These are phyloP conservation scores for Malthinus seriepunctatus DNA, from an alignment of 2,888 invertebrate species.

Conservation along the genomic window DNA sequence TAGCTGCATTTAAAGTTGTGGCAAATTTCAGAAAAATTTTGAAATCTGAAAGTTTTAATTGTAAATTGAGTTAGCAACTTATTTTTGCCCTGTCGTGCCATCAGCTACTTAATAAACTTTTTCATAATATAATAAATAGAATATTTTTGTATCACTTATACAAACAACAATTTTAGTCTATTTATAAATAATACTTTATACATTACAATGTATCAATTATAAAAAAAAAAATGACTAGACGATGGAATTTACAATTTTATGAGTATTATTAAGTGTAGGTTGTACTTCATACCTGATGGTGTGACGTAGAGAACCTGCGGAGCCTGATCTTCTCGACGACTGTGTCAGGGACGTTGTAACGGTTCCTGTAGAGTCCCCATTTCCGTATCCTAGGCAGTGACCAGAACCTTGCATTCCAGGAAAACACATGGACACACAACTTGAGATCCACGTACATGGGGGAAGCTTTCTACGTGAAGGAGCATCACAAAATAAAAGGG, in stretches of 20 bases:
- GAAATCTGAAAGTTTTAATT: too few relatives aligned
- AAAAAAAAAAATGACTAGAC: constrained; percentile 44
- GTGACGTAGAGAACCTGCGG: constrained; percentile 49
- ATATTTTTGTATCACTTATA: too few relatives aligned
- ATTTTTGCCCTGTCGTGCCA: too few relatives aligned
- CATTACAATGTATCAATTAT: too few relatives aligned
- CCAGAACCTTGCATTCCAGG: constrained; percentile 44
- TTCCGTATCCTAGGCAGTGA: constrained; percentile 47
- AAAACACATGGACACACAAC: constrained; percentile 51
- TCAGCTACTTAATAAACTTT: too few relatives aligned
- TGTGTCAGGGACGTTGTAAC: constrained; percentile 51
- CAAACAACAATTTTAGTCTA: too few relatives aligned
- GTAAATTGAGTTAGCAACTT: too few relatives aligned
- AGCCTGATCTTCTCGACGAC: constrained; percentile 49
- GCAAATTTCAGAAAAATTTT: too few relatives aligned
- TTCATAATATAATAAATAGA: too few relatives aligned
- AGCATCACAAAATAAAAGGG: constrained; percentile 26
- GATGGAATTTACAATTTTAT: constrained; percentile 51
- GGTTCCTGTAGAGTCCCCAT: constrained; percentile 43
- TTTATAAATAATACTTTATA: too few relatives aligned
- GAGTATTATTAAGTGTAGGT: constrained; percentile 44
- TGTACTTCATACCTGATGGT: constrained; percentile 47
- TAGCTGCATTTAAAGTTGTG: too few relatives aligned
- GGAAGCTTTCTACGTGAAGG: constrained; percentile 62
- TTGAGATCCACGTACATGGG: constrained; percentile 73